phyloP scores from a whole-genome alignment of 1,140 invertebrate species.

The Cydia amplana region DNA sequence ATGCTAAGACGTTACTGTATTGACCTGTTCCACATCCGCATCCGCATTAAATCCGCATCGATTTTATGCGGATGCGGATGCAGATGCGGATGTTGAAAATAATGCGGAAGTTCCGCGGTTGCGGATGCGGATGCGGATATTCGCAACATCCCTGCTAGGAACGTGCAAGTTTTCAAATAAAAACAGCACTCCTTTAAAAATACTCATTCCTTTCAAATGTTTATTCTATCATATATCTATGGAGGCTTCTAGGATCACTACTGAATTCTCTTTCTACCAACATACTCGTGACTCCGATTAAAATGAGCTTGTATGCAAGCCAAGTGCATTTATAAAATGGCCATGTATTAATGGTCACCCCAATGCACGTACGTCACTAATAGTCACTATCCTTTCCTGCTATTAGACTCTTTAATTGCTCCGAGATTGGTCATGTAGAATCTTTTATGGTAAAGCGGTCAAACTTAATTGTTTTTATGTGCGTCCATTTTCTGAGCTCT shows the following conservation, averaged over 20 bases:
- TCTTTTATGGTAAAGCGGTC: constrained; percentile 75
- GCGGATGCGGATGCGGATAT: too few relatives aligned
- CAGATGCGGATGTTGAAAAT: too few relatives aligned
- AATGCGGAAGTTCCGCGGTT: too few relatives aligned
- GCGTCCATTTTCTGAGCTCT: constrained; percentile 66
- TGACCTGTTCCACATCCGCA: too few relatives aligned
- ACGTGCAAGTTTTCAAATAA: too few relatives aligned
- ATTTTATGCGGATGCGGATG: too few relatives aligned
- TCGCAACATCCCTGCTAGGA: too few relatives aligned
- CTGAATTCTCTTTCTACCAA: constrained; percentile 4
- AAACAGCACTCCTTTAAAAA: too few relatives aligned
- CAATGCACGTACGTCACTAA: constrained; percentile 57
- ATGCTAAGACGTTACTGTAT: too few relatives aligned
- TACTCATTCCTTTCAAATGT: too few relatives aligned
- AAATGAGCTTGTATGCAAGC: neutral
- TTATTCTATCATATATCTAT: neutral
- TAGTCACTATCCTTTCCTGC: constrained; percentile 68
- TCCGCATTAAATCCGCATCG: too few relatives aligned
- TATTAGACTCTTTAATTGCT: constrained; percentile 76
- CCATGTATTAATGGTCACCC: constrained; percentile 47
- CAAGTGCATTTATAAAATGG: constrained; percentile 32
- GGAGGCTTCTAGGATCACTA: neutral
- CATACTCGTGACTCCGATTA: neutral
- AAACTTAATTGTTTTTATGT: constrained; percentile 77
- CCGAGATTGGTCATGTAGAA: constrained; percentile 70